Evolutionary conservation across 1,140 invertebrate genomes (phyloP).

Genomic region (Adelges cooleyi): DNA sequence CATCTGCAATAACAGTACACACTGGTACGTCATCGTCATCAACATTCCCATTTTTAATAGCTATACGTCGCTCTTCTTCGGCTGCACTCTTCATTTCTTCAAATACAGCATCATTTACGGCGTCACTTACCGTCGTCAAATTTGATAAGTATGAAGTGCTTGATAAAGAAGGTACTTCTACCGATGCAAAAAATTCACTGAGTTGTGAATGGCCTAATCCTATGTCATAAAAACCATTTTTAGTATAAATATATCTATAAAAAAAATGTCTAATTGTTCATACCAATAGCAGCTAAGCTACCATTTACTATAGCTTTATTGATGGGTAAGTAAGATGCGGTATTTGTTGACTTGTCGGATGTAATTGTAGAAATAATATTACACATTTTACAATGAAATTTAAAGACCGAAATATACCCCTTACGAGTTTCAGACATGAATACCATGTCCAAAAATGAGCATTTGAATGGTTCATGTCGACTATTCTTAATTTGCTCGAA

Average conservation of each 20-base stretch:
- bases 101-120: neutral
- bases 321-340: neutral
- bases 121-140: neutral
- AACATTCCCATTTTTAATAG: slow-evolving; percentile 23
- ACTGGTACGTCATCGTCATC: slow-evolving; percentile 31
- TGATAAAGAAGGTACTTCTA: neutral
- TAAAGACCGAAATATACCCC: neutral
- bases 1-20: slow-evolving; percentile 36
- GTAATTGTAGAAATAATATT: neutral
- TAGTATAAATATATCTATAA: neutral
- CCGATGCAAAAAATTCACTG: neutral
- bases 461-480: neutral
- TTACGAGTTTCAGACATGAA: neutral
- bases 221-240: neutral
- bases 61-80: slow-evolving; percentile 31
- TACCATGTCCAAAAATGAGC: neutral
- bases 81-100: slow-evolving; percentile 30
- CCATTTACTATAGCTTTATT: neutral
- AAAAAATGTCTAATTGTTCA: neutral
- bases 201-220: neutral
- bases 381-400: neutral
- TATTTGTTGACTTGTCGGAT: neutral
- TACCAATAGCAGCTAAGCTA: slow-evolving; percentile 1
- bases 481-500: neutral
- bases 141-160: neutral